Base-by-base conservation (phyloP, 1,140 invertebrate species). In the Drosophila punjabiensis region DNA sequence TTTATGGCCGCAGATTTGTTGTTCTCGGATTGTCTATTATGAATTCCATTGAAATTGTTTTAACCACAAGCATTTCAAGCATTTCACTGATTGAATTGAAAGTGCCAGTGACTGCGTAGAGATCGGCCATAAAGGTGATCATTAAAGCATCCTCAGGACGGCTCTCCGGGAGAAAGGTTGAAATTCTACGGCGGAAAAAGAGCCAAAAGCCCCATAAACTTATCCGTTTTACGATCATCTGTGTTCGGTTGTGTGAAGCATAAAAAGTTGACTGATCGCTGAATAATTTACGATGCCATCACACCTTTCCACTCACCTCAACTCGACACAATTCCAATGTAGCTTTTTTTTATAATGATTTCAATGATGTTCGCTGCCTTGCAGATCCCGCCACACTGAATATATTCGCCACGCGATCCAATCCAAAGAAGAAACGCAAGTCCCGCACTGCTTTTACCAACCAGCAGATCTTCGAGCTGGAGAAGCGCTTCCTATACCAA, bases 371-470 rank as follows among this genome's bases (percentile, higher is more conserved):
- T 64, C 53, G 13, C 37, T 64, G 35, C 33, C 32, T 83, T 88
- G 18, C 77, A 93, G 93, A 93, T 91, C 91, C 91, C 69, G 80
- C 88, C 43, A 96, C 97, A 87, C 94, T 97, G 68, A 97, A 97
- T 93, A 95, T 98, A 76, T 99, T 99, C 95, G 98, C 98, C 93
- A 96, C 96, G 83, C 95, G 98, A 55, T 97, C 98, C 65, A 97
- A 98, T 88, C 96, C 98, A 77, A 99, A 99, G 94, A 99, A 99
- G 95, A 98, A 99, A 91, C 95, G 98, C 93, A 99, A 99, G 95
- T 99, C 98, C n/a, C 95, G 99, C 82, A 99, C 99, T 3, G 98
- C 98, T 1, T 99, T 99, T 94, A 99, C 98, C 58, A 99, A 99
- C 94, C 98, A 99, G 93, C 99, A 99, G 94, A 99, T 99, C 62